Evolutionary conservation across 2,888 invertebrate species (phyloP), one percentile per base, ranked within the genome.

Genomic region (Euspilapteryx auroguttella): DNA sequence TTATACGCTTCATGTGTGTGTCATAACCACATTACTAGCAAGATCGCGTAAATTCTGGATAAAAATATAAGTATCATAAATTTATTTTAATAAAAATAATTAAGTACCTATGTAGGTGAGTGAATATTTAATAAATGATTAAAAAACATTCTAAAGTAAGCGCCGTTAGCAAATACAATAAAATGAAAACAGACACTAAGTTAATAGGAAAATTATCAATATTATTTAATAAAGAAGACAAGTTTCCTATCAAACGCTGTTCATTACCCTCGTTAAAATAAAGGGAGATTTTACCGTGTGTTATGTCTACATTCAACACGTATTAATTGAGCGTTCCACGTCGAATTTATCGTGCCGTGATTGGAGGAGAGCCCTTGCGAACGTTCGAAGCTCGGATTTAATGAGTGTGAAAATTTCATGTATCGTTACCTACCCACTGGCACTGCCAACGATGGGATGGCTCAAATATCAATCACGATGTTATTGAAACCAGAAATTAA

Each of bases 351-450:
- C 41, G 51, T 49, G 44, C 46, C 50, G 45, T 56, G 56, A 64
- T 63, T 57, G 58, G 49, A 49, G 42, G 49, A 55, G 45, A 48
- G 55, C 49, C 42, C 54, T 59, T 52, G 45, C 45, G 46, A 49
- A 44, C 56, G 52, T 59, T 64, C 54, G 51, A 40, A 50, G 49
- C 53, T 45, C 51, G 47, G 55, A 62, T 62, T 63, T 69, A 68
- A 71, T 71, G 65, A 68, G 56, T 57, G 61, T 48, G 61, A 65
- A 65, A 62, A 59, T 69, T 68, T 65, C 61, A 65, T 62, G 63
- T 65, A 62, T 68, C 66, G 63, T 66, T 64, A 58, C n/a, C n/a
- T n/a, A n/a, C n/a, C n/a, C n/a, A n/a, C n/a, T n/a, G n/a, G n/a
- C n/a, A n/a, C n/a, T n/a, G n/a, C n/a, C n/a, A n/a, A n/a, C n/a